Evolutionary conservation across 2,888 invertebrate genomes (phyloP).

Genomic region (Cinara cedri): DNA sequence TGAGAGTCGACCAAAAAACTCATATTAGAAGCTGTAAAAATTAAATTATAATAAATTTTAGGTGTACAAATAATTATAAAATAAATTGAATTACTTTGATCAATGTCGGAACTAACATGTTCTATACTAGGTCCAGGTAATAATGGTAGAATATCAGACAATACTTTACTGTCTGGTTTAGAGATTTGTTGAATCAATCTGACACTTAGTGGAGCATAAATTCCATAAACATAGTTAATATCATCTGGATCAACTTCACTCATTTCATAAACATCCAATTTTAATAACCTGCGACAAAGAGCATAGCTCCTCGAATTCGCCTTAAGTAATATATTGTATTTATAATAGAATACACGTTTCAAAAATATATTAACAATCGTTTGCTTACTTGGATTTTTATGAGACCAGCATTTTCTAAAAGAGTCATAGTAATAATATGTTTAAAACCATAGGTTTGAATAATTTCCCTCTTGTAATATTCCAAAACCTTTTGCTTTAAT

Average conservation of each 20-base stretch:
- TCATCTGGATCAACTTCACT: constrained; percentile 80
- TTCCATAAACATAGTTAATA: constrained; percentile 89
- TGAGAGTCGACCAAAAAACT: constrained; percentile 69
- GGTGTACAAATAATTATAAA: not conserved
- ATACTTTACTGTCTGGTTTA: constrained; percentile 75
- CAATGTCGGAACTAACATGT: constrained; percentile 41
- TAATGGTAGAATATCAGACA: constrained; percentile 82
- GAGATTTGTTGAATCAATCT: constrained; percentile 82
- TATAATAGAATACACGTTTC: not conserved
- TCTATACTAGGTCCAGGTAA: constrained; percentile 77
- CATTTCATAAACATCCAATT: constrained; percentile 86
- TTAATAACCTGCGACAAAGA: constrained; percentile 77
- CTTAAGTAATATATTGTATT: constrained; percentile 30
- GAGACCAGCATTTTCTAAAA: constrained; percentile 86
- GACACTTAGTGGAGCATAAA: constrained; percentile 91
- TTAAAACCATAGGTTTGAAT: constrained; percentile 86
- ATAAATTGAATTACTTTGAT: constrained; percentile 38
- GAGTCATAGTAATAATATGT: constrained; percentile 79
- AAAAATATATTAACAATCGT: not conserved
- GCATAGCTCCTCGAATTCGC: constrained; percentile 54
- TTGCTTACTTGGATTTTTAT: constrained; percentile 75
- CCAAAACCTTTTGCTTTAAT: constrained; percentile 84
- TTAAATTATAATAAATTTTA: constrained; percentile 26
- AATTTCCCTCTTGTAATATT: constrained; percentile 75
- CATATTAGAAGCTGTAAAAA: constrained; percentile 66